These are phyloP conservation scores for Tetramorium parvispinum DNA, from an alignment of 1,140 invertebrate genomes.

Conservation along the genomic window DNA sequence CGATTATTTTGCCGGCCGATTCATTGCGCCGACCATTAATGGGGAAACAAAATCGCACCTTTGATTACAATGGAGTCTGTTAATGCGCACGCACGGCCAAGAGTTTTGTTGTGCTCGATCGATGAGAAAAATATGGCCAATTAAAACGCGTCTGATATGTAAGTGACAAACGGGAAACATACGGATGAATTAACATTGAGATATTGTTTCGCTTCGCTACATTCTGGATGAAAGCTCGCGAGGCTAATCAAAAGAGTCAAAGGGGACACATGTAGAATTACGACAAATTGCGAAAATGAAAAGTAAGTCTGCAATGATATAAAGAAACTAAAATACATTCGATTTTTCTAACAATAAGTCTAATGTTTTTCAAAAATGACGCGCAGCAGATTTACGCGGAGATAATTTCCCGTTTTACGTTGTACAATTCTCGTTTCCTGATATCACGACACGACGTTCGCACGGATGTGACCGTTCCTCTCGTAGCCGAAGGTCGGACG, in stretches of 20 bases:
- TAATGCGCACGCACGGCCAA: conserved; percentile 37
- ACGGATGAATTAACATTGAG: conserved; percentile 2
- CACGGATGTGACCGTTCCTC: conserved; percentile 51
- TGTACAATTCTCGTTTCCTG: conserved; percentile 41
- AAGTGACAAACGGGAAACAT: conserved; percentile 36
- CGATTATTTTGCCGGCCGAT: conserved; percentile 71
- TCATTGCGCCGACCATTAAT: conserved; percentile 58
- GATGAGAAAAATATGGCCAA: conserved; percentile 54
- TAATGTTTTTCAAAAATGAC: conserved; percentile 25
- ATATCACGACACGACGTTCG: conserved; percentile 56
- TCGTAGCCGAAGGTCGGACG: conserved; percentile 33
- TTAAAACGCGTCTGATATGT: conserved; percentile 32
- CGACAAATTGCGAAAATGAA: background rate
- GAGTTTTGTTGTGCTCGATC: conserved; percentile 28
- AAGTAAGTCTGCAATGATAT: background rate
- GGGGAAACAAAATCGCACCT: conserved; percentile 67
- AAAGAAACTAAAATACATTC: background rate
- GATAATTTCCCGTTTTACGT: conserved; percentile 46
- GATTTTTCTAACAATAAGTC: background rate
- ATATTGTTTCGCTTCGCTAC: background rate
- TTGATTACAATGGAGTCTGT: conserved; percentile 50
- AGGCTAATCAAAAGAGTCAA: background rate
- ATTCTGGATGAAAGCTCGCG: background rate
- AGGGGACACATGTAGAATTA: background rate
- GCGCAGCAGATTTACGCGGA: conserved; percentile 19